Evolutionary conservation across 1,140 invertebrate species (phyloP), one percentile per base, ranked within the genome.

Genomic region (Drosophila lini): DNA sequence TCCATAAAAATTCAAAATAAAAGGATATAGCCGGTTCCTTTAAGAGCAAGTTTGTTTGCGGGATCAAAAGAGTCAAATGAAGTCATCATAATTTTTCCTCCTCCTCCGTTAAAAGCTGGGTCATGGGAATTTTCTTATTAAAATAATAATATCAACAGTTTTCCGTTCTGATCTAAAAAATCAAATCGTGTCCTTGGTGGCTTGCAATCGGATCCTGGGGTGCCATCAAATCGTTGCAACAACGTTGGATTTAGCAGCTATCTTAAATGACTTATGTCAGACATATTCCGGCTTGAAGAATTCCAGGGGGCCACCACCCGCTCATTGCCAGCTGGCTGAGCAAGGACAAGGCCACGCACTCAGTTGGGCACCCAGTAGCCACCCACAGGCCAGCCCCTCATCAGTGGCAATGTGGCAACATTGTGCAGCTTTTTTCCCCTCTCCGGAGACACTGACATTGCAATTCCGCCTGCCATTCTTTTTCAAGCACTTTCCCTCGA

Each of bases 381-480:
- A 44, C 59, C 75, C 58, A 36, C 25, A 16, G 34, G 47, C 59
- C 32, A 38, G 38, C 61, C 41, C 25, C 60, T 76, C 74, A 74
- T 55, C 57, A 73, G 65, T 56, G 60, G 68, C 60, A 60, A 81
- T 67, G 61, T 55, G 38, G 47, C 65, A 69, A 69, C 65, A 69
- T 69, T 67, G 65, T 38, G 61, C 65, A 22, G 65, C 32, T 16
- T 28, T 31, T 44, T 41, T 8, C 65, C 77, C 71, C 57, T 44
- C 68, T 47, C 47, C 15, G 32, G 59, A 70, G 59, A 74, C 82
- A 68, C 79, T 88, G 83, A 81, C 83, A 83, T 70, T 88, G 83
- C 80, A 80, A 83, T 86, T 83, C 59, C 71, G 80, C 42, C 38
- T 76, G 76, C 84, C 80, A 77, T 86, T 80, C 84, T 88, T 80